phyloP scores from a whole-genome alignment of 2,888 invertebrate species.

The Bruchidius siliquastri region DNA sequence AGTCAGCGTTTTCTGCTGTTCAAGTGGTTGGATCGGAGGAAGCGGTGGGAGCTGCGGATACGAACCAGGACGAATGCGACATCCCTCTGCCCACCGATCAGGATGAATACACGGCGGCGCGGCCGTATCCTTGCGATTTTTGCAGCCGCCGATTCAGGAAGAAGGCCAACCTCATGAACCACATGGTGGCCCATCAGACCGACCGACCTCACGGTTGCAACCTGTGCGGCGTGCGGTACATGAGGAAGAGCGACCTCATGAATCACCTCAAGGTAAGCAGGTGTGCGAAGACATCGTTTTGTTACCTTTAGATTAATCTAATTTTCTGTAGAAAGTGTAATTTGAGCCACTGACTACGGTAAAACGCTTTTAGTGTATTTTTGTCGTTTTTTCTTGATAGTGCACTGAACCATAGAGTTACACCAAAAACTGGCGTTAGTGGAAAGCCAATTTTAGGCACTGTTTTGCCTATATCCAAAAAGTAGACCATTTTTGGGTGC shows the following conservation, averaged over 20 bases:
- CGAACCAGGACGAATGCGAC: constrained; percentile 60
- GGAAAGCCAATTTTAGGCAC: no score
- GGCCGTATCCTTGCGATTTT: constrained; percentile 83
- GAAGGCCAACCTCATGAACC: constrained; percentile 78
- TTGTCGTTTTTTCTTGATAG: no score
- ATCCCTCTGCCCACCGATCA: constrained; percentile 79
- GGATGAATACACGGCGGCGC: constrained; percentile 68
- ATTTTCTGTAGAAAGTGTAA: no score
- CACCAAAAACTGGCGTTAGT: no score
- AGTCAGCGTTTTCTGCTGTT: no score
- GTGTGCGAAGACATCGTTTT: no score
- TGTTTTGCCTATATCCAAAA: no score
- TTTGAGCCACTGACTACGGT: no score
- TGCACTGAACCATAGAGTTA: no score
- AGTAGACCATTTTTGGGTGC: no score
- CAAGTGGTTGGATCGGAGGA: constrained; percentile 53
- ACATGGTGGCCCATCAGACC: constrained; percentile 82
- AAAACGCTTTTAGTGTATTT: no score
- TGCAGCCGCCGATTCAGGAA: constrained; percentile 80
- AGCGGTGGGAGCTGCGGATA: constrained; percentile 50
- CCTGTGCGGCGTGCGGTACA: constrained; percentile 75
- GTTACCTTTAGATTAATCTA: no score
- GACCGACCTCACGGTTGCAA: constrained; percentile 80
- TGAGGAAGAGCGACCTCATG: constrained; percentile 74
- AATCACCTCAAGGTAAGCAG: constrained; percentile 53